Base-by-base conservation (phyloP, 2,888 invertebrate species). In the Luffia ferchaultella region DNA sequence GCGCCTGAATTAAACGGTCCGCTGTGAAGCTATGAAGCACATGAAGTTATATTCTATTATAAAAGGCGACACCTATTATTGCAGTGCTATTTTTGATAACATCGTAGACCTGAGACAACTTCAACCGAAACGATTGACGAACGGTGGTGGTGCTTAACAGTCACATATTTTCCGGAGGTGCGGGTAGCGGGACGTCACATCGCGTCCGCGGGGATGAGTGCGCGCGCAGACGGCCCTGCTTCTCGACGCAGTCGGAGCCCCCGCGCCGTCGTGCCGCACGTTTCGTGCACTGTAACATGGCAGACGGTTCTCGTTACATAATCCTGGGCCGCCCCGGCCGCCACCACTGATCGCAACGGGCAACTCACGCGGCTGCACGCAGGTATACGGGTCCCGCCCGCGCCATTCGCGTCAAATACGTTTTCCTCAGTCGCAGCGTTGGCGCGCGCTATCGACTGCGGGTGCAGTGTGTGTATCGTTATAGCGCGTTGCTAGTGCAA, bases 211-310 rank as follows among this genome's bases (percentile, higher is more conserved):
- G 30, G n/a, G n/a, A n/a, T n/a, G n/a, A n/a, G 50, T 45, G 52
- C 53, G 53, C 50, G 51, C 53, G 53, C 53, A 41, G 44, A n/a
- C 49, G 49, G 43, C 52, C 48, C 45, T 50, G 46, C 43, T 43
- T 1, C 45, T 18, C 30, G 45, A 45, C 46, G 50, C 50, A 50
- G 50, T 50, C n/a, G n/a, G n/a, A n/a, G 5, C 3, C 5, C 5
- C 30, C 30, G 30, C 30, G 30, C 20, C 50, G 3, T 3, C 30
- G 30, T 12, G 30, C 30, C 12, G 30, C 30, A 30, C 30, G 30
- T 12, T 3, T 30, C 30, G 30, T 12, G 30, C 12, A n/a, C n/a
- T n/a, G n/a, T n/a, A n/a, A n/a, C 12, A 30, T 30, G 30, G 30
- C 30, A 3, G 30, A 12, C 12, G 5, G 5, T 3, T 30, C 12